These are phyloP conservation scores for Selenia dentaria DNA, from an alignment of 2,888 invertebrate genomes.

Conservation along the genomic window DNA sequence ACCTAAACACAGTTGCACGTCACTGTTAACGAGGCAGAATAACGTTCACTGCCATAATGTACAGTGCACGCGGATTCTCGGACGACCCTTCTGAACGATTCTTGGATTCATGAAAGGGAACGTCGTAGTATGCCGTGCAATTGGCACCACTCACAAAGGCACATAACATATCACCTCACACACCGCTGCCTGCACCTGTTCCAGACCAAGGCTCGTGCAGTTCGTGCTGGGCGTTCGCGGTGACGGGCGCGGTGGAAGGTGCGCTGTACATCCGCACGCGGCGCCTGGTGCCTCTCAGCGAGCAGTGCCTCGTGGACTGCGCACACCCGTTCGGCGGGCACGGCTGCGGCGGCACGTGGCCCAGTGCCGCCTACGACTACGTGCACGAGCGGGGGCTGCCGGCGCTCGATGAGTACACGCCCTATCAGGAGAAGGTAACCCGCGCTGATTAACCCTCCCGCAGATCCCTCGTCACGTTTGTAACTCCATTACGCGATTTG, in stretches of 20 bases:
- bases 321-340: constrained; percentile 55
- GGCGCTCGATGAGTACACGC: constrained; percentile 54
- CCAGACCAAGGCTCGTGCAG: constrained; percentile 62
- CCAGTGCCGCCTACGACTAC: constrained; percentile 64
- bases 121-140: too few relatives aligned
- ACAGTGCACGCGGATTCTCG: too few relatives aligned
- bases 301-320: constrained; percentile 73
- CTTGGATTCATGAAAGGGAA: too few relatives aligned
- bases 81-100: too few relatives aligned
- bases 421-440: constrained; percentile 57
- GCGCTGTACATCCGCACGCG: constrained; percentile 63
- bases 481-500: too few relatives aligned
- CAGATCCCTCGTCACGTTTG: too few relatives aligned
- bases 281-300: constrained; percentile 62
- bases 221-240: constrained; percentile 77
- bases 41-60: too few relatives aligned
- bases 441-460: too few relatives aligned
- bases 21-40: too few relatives aligned
- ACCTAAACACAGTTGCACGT: too few relatives aligned
- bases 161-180: too few relatives aligned
- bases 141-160: too few relatives aligned
- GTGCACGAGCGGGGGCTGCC: constrained; percentile 57
- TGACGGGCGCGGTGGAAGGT: constrained; percentile 71
- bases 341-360: constrained; percentile 70
- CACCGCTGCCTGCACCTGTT: not conserved